Evolutionary conservation across 2,888 invertebrate genomes (phyloP).

Genomic region (Lasioglossum calceatum): DNA sequence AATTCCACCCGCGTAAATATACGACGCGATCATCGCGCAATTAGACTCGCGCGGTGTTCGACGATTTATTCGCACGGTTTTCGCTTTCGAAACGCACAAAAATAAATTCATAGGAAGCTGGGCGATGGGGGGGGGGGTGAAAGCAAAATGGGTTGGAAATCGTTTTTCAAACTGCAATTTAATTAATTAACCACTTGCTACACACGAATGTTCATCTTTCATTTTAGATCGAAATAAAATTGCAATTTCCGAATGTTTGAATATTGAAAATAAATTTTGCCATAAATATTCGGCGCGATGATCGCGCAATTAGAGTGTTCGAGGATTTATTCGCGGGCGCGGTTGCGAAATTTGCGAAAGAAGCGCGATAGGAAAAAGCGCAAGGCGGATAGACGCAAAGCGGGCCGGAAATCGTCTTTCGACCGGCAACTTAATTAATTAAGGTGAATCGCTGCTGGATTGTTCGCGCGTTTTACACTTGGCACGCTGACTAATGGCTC

Average conservation of each 20-base stretch:
- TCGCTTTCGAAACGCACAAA: background rate
- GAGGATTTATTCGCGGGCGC: conserved; percentile 28
- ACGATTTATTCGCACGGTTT: conserved; percentile 34
- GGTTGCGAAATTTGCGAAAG: background rate
- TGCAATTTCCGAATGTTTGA: background rate
- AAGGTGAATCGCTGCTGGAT: conserved; percentile 66
- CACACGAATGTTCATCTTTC: background rate
- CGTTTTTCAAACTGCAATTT: background rate
- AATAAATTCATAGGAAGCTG: background rate
- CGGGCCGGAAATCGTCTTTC: background rate
- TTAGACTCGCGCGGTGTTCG: conserved; percentile 20
- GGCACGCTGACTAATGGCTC: conserved; percentile 69
- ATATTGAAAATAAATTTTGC: conserved; percentile 32
- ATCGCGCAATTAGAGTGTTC: conserved; percentile 26
- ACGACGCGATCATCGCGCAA: conserved; percentile 31
- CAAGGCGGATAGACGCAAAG: background rate
- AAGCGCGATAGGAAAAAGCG: conserved; percentile 1
- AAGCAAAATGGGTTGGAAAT: background rate
- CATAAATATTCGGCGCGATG: conserved; percentile 37
- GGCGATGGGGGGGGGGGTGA: too few species aligned
- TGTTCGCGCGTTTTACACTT: conserved; percentile 72
- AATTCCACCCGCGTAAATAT: conserved; percentile 28
- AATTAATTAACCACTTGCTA: background rate
- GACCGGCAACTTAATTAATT: conserved; percentile 71
- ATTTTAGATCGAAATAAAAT: background rate